Base-by-base conservation (phyloP, 2,113 vertebrate genomes). In the Colaptes auratus region DNA sequence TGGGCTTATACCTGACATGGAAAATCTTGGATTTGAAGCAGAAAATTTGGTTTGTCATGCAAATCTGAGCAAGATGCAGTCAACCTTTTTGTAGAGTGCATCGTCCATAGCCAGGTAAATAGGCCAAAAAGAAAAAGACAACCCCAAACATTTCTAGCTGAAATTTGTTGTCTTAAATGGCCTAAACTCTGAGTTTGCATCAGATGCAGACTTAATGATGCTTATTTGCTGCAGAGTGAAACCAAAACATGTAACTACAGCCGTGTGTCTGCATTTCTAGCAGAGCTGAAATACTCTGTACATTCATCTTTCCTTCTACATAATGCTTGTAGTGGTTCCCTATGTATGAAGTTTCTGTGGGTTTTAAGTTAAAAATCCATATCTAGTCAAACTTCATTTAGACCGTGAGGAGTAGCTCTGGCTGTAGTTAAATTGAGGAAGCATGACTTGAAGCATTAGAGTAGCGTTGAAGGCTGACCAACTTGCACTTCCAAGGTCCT, bases 1-100 rank as follows among this genome's bases (percentile, higher is more conserved):
- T 53, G 23, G 28, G 2, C 50, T 75, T 75, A 48, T 58, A 60
- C 71, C 53, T 82, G 31, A 58, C 67, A 85, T 82, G 55, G 60
- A 76, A 86, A 59, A 70, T 50, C 46, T 14, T 77, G 2, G 9
- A 76, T 52, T 35, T 76, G 75, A 91, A 89, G 89, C 2, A 0
- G 88, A 94, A 94, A 91, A 92, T 89, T 16, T 67, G 90, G 77
- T 95, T 93, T 93, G 94, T 89, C 82, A 53, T 89, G 85, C 92
- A 96, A 88, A 82, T 94, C 23, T 30, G 82, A 85, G 82, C 86
- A 94, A 63, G 86, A 35, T 55, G 6, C 69, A 55, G 53, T 77
- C 53, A 39, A 63, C 30, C 13, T 59, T 11, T 11, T 71, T 52
- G 5, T 3, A 58, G 44, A 15, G 77, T 7, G 71, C 67, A 6